Base-by-base conservation (phyloP, 2,888 invertebrate species). In the Paralinhomoeus sp. region DNA sequence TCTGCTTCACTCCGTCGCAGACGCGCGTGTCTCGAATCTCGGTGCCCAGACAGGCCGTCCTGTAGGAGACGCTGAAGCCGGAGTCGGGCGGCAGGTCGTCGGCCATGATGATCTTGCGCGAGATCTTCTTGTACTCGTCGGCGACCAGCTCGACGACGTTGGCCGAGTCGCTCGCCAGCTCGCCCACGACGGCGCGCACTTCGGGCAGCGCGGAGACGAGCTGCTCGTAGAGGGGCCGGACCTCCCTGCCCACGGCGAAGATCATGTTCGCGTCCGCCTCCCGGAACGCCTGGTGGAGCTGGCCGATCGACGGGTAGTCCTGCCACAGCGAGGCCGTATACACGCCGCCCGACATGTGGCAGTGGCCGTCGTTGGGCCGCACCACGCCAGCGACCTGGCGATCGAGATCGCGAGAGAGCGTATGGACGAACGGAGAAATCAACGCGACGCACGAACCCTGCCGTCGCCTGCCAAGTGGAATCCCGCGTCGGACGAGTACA, bases 391-490 rank as follows among this genome's bases (percentile, higher is more conserved):
- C 58, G 34, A 57, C 50, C 55, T 54, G 36, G 21, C 2, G n/a
- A n/a, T n/a, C n/a, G n/a, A n/a, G n/a, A n/a, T n/a, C 18, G 5
- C 7, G n/a, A 15, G 24, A 3, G 5, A 3, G n/a, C n/a, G n/a
- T n/a, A n/a, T n/a, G n/a, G n/a, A n/a, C n/a, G n/a, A n/a, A n/a
- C n/a, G n/a, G n/a, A n/a, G n/a, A n/a, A n/a, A n/a, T n/a, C n/a
- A n/a, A n/a, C n/a, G n/a, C n/a, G n/a, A n/a, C n/a, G n/a, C n/a
- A n/a, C n/a, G 47, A 49, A 82, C 71, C 60, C 91, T 89, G 59
- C 97, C 97, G 68, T 99, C 97, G n/a, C 97, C 97, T 48, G 97
- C 97, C 66, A 85, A 89, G 69, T 99, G 97, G 67, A 97, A 97
- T 17, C 87, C 83, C 18, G 91, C 91, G 67, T 99, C 97, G 0